Percentiles rank a stretch among this genome's conserved stretches.
Conservation (phyloP, 2,113 vertebrate species). For the Sminthopsis crassicaudata region DNA sequence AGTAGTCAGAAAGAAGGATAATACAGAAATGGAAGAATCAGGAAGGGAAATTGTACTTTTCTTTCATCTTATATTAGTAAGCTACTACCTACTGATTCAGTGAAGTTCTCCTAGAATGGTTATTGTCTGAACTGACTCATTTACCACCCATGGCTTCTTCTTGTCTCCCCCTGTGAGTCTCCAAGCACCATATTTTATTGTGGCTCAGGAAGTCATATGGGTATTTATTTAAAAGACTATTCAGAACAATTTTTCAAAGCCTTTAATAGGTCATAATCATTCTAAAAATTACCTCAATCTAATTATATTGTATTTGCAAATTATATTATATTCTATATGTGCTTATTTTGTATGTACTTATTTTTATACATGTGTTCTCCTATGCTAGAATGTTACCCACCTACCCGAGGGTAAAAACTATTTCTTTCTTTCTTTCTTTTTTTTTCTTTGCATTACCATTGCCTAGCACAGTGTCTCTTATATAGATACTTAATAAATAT, state of each 20-base stretch:
- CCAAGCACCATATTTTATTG: background rate
- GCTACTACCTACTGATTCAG: background rate
- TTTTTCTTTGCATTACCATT: background rate
- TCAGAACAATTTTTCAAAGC: background rate
- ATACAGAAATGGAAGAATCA: background rate
- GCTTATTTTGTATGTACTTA: background rate
- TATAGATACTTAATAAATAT: background rate
- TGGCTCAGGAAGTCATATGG: background rate
- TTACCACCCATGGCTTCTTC: background rate
- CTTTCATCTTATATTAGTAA: background rate
- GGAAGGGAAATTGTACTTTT: background rate
- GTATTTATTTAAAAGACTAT: background rate
- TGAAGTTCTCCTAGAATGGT: background rate
- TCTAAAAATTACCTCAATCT: background rate
- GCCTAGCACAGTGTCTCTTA: background rate
- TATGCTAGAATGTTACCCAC: background rate
- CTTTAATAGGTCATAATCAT: background rate
- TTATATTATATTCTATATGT: background rate
- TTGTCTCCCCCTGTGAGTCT: background rate
- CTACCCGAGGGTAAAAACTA: background rate
- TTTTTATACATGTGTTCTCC: background rate
- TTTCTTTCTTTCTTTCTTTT: no score
- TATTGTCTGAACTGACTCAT: background rate
- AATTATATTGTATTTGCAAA: background rate
- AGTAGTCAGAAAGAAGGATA: background rate